A percentile compares a stretch with the other conserved stretches of the same genome.
Conservation (phyloP, 2,113 vertebrate species). For the Ursus arctos region DNA sequence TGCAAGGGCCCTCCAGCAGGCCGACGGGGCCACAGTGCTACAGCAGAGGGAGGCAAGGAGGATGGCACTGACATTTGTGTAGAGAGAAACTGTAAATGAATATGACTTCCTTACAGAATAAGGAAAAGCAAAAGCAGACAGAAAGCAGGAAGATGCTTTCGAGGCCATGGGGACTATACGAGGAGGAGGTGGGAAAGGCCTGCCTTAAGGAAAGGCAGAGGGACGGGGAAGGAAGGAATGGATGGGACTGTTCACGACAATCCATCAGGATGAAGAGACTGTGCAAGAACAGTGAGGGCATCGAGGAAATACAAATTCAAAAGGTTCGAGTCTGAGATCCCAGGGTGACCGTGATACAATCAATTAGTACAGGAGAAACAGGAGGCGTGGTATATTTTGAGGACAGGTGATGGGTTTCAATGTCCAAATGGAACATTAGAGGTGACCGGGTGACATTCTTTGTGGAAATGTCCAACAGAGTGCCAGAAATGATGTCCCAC, state of each 20-base stretch:
- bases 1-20: background rate
- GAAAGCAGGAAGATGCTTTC: background rate
- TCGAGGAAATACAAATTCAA: background rate
- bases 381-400: background rate
- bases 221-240: background rate
- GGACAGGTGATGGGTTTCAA: background rate
- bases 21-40: background rate
- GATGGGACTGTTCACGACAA: background rate
- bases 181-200: background rate
- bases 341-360: background rate
- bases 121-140: background rate
- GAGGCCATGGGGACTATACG: rapidly evolving
- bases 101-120: background rate
- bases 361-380: background rate
- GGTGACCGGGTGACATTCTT: background rate
- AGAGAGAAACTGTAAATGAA: background rate
- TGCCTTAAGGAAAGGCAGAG: background rate
- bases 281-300: rapidly evolving
- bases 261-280: background rate
- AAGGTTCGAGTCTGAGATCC: background rate
- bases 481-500: too few relatives aligned
- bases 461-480: background rate
- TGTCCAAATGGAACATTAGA: background rate
- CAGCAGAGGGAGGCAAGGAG: background rate
- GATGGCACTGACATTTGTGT: rapidly evolving